Conservation (phyloP, 2,113 vertebrate genomes). For the Siniperca knerii region DNA sequence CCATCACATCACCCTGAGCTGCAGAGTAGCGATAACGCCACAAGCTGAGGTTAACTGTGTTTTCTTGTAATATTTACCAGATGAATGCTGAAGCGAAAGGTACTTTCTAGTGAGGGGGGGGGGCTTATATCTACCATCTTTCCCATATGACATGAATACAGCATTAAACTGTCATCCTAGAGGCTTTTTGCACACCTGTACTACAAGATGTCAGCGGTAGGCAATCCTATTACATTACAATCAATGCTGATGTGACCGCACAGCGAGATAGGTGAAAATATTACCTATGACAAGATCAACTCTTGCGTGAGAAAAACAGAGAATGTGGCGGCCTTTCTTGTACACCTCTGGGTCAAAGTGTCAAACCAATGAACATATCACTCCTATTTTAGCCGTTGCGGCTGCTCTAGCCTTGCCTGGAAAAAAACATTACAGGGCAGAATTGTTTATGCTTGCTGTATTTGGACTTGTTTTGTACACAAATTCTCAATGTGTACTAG, state of each 20-base stretch:
- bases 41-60: constrained; percentile 25
- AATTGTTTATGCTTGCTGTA: constrained; percentile 3
- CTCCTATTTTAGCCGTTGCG: constrained; percentile 54
- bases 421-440: not conserved
- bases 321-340: constrained; percentile 40
- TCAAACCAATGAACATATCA: constrained; percentile 63
- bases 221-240: constrained; percentile 66
- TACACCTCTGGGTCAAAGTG: constrained; percentile 59
- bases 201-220: constrained; percentile 62
- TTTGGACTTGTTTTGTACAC: constrained; percentile 6
- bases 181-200: constrained; percentile 66
- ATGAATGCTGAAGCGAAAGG: constrained; percentile 29
- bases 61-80: constrained; percentile 22
- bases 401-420: constrained; percentile 44
- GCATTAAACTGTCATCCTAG: constrained; percentile 65
- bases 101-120: not conserved
- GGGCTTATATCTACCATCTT: constrained; percentile 22
- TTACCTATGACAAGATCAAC: constrained; percentile 62
- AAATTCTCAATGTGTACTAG: not conserved
- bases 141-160: constrained; percentile 50
- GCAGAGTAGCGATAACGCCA: constrained; percentile 15
- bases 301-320: constrained; percentile 59
- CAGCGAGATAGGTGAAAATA: constrained; percentile 47
- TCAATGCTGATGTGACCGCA: constrained; percentile 53
- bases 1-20: constrained; percentile 41